phyloP scores from a whole-genome alignment of 2,113 vertebrate species.

The Cranoglanis bouderius region DNA sequence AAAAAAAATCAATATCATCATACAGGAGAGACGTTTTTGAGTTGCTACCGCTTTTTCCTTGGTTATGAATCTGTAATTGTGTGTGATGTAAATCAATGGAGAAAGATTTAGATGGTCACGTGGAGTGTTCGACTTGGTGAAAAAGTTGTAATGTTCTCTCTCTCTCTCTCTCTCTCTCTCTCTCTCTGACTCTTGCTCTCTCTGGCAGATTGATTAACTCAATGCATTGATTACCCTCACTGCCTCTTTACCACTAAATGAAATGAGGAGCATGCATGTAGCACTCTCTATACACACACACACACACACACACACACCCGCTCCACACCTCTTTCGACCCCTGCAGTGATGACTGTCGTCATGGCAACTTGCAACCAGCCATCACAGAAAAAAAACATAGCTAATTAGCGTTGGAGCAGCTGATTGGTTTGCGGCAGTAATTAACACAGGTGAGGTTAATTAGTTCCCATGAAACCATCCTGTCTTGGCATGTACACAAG shows the following conservation, averaged over 20 bases:
- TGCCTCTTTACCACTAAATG: conserved; percentile 28
- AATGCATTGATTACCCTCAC: conserved; percentile 34
- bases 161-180: conserved; percentile 4
- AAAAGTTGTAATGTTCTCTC: neutral
- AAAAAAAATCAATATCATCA: neutral
- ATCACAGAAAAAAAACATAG: conserved; percentile 64
- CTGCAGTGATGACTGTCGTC: conserved; percentile 83
- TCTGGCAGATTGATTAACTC: conserved; percentile 32
- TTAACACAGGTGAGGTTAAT: conserved; percentile 96
- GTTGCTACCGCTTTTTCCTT: neutral
- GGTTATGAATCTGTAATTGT: neutral
- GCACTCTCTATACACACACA: conserved; percentile 31
- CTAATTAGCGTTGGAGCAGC: conserved; percentile 86
- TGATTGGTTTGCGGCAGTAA: conserved; percentile 92
- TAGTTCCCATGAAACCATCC: conserved; percentile 86
- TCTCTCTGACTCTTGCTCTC: neutral
- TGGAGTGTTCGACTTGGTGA: neutral
- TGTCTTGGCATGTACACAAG: conserved; percentile 35
- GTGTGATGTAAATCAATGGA: neutral
- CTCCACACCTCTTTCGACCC: conserved; percentile 60
- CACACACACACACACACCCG: conserved; percentile 47
- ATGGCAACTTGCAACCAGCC: conserved; percentile 61
- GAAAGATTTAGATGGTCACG: neutral
- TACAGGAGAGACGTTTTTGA: neutral
- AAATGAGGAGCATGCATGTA: conserved; percentile 15